Evolutionary conservation across 2,113 vertebrate species (phyloP).

Genomic region (Oncorhynchus gorbuscha): DNA sequence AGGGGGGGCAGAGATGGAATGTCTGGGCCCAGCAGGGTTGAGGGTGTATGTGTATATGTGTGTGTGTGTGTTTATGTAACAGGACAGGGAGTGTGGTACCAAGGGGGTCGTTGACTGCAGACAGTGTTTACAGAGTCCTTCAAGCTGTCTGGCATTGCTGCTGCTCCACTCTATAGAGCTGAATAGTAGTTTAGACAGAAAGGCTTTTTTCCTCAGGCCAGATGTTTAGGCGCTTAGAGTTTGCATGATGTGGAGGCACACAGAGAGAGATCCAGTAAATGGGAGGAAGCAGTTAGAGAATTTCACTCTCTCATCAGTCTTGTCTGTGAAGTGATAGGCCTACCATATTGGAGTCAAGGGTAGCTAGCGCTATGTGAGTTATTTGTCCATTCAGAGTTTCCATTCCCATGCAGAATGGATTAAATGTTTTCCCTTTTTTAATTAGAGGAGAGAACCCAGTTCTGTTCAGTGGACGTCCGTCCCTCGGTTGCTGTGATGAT

Average conservation of each 20-base stretch:
- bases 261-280: neutral
- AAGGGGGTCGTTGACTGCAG: conserved; percentile 5
- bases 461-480: neutral
- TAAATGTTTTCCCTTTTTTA: no score
- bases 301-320: conserved; percentile 13
- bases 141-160: conserved; percentile 7
- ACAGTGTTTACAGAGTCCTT: conserved; percentile 14
- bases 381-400: no score
- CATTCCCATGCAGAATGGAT: no score
- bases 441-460: conserved; percentile 17
- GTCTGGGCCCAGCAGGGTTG: neutral
- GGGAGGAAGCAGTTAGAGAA: conserved; percentile 8
- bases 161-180: neutral
- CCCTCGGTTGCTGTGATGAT: conserved; percentile 6
- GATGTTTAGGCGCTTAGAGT: conserved; percentile 3
- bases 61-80: conserved; percentile 1
- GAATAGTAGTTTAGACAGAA: neutral
- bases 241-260: no score
- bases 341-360: no score
- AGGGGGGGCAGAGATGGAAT: neutral
- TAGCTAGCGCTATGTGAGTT: no score
- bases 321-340: no score
- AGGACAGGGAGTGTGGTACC: neutral
- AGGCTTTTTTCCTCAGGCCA: conserved; percentile 15
- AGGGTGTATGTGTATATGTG: neutral